These are phyloP conservation scores for Anguilla pacifica DNA, from an alignment of 2,797 vertebrate species.

Conservation along the genomic window DNA sequence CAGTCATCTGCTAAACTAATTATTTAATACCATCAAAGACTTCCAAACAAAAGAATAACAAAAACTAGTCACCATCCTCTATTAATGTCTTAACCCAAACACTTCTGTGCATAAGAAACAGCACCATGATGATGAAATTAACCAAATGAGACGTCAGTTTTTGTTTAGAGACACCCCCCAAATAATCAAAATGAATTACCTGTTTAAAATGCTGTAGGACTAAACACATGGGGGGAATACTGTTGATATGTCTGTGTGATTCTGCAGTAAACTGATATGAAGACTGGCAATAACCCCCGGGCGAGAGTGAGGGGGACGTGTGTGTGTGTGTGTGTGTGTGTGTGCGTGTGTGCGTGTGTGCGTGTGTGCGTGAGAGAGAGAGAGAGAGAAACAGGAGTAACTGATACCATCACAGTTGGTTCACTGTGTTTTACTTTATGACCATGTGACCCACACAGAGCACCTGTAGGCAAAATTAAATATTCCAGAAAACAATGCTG, in stretches of 20 bases:
- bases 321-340: neutral
- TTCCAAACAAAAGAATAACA: too few relatives aligned
- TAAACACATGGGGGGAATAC: neutral
- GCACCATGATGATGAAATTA: neutral
- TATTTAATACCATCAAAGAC: neutral
- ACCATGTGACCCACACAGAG: neutral
- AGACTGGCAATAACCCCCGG: neutral
- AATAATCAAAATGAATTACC: neutral
- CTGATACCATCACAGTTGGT: neutral
- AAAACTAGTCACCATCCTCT: neutral
- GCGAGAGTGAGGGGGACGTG: neutral
- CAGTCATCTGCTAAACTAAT: neutral
- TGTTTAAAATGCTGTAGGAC: neutral
- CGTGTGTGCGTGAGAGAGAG: neutral
- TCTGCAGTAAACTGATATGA: neutral
- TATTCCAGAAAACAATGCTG: neutral
- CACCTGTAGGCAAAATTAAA: constrained; percentile 14
- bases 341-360: neutral
- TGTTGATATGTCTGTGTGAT: neutral
- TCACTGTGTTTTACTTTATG: neutral
- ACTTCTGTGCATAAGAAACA: neutral
- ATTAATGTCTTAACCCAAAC: neutral
- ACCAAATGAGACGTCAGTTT: neutral
- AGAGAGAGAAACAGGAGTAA: neutral
- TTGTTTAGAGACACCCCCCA: neutral